Evolutionary conservation across 2,113 vertebrate genomes (phyloP).

Genomic region (Crotalus helleri): DNA sequence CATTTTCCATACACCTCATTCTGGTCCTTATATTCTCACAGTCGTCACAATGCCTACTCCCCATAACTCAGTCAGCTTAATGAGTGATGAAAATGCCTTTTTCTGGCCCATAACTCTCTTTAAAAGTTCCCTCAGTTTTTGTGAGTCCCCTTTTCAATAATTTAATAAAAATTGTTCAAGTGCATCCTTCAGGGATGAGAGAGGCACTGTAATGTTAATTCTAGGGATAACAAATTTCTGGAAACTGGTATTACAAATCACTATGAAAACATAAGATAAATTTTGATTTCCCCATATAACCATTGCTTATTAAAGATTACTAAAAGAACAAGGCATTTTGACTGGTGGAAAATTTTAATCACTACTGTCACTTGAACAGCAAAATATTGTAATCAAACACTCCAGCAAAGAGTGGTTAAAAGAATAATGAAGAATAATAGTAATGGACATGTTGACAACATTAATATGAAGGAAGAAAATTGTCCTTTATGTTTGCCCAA

Average conservation of each 20-base stretch:
- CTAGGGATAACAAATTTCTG: not conserved
- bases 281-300: not conserved
- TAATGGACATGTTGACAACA: not conserved
- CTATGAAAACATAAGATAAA: not conserved
- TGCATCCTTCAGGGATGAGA: not conserved
- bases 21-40: not conserved
- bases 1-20: not conserved
- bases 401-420: not conserved
- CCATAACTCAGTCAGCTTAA: not conserved
- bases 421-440: not conserved
- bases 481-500: not conserved
- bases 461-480: not conserved
- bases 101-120: not conserved
- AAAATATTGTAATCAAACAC: not conserved
- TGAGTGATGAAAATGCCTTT: not conserved
- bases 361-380: not conserved
- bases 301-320: not conserved
- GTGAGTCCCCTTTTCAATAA: not conserved
- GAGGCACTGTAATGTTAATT: not conserved
- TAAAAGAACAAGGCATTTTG: not conserved
- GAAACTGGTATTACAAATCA: constrained; percentile 1
- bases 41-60: not conserved
- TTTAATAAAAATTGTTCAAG: not conserved
- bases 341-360: not conserved
- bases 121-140: not conserved